phyloP scores from a whole-genome alignment of 1,140 invertebrate species.

The Nautilus pompilius region DNA sequence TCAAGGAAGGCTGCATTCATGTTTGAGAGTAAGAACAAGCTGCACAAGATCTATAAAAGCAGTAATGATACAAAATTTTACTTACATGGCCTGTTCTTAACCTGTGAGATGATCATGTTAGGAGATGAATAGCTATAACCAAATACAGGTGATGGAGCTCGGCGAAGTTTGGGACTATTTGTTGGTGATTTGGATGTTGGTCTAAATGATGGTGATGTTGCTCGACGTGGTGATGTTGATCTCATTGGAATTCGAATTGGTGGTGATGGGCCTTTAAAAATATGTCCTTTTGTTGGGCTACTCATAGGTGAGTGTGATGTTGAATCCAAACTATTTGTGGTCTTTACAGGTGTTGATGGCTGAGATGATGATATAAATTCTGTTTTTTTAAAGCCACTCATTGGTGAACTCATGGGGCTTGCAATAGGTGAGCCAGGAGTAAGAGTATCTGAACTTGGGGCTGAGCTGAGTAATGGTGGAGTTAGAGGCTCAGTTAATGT shows the following conservation, averaged over 20 bases:
- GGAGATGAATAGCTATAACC: constrained; percentile 53
- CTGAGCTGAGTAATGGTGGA: constrained; percentile 56
- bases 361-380: not conserved
- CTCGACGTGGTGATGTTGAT: constrained; percentile 38
- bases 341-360: constrained; percentile 22
- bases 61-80: no score
- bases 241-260: constrained; percentile 34
- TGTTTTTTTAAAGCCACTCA: not conserved
- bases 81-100: constrained; percentile 49
- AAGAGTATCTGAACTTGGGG: constrained; percentile 67
- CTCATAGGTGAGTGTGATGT: constrained; percentile 16
- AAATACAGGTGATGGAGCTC: constrained; percentile 49
- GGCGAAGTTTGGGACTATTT: constrained; percentile 42
- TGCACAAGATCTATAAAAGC: no score
- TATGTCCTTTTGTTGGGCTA: constrained; percentile 13
- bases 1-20: no score
- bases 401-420: not conserved
- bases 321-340: constrained; percentile 9
- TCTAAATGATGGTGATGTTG: constrained; percentile 27
- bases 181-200: constrained; percentile 29
- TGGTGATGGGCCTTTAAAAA: constrained; percentile 20
- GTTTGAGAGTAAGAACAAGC: no score
- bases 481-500: constrained; percentile 32
- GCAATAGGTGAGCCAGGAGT: constrained; percentile 28
- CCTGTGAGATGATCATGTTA: constrained; percentile 48